A percentile compares a stretch with the other conserved stretches of the same genome.
phyloP scores from a whole-genome alignment of 2,797 vertebrate genomes.

The Falco novaeseelandiae region DNA sequence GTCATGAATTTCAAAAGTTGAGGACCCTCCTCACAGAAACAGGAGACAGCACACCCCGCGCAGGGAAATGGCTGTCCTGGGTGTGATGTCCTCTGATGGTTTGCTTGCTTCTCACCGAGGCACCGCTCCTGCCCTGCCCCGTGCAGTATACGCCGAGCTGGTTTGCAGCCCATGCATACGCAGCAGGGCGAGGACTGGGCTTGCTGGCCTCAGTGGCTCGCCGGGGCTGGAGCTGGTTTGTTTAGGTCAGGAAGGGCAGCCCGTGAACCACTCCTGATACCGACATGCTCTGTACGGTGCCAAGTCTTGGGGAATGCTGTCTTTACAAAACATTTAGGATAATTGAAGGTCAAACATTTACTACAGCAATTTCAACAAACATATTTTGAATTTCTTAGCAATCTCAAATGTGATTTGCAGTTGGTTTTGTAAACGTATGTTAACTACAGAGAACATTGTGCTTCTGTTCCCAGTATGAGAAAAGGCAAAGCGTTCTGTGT shows the following conservation, averaged over 20 bases:
- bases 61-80: background rate
- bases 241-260: background rate
- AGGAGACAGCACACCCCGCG: no score
- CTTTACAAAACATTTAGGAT: background rate
- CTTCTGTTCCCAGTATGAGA: background rate
- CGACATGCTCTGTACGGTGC: fast-evolving
- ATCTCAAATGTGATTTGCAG: background rate
- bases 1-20: background rate
- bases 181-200: fast-evolving
- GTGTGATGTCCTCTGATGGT: background rate
- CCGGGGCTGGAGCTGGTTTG: background rate
- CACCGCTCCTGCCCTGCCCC: background rate
- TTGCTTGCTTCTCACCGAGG: background rate
- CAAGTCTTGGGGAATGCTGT: fast-evolving
- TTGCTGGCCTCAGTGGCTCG: background rate
- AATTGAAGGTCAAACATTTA: background rate
- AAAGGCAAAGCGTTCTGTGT: background rate
- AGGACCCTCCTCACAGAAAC: background rate
- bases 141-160: fast-evolving
- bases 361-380: background rate
- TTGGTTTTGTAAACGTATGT: conserved; percentile 21
- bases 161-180: fast-evolving
- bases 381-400: conserved; percentile 20
- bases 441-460: conserved; percentile 30
- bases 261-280: background rate